These are phyloP conservation scores for Regulus satrapa DNA, from an alignment of 2,113 vertebrate genomes.

Conservation along the genomic window DNA sequence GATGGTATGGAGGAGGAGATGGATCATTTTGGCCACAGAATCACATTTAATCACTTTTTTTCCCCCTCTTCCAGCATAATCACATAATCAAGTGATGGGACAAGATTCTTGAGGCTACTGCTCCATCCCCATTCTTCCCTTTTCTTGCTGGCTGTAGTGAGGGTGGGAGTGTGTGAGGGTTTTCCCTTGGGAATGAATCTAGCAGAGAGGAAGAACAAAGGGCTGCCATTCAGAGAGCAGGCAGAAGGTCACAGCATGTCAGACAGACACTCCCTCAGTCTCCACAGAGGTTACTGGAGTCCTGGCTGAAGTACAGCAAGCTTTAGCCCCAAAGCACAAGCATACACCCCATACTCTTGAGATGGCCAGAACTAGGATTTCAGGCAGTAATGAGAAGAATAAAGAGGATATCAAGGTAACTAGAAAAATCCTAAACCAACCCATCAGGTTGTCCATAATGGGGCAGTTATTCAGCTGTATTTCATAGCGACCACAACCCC, in stretches of 20 bases:
- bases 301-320: not conserved
- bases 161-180: not conserved
- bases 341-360: not conserved
- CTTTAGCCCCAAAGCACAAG: not conserved
- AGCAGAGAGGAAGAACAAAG: not conserved
- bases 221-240: not conserved
- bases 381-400: not conserved
- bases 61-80: not conserved
- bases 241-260: not conserved
- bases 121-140: not conserved
- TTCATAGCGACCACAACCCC: not conserved
- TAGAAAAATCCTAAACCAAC: not conserved
- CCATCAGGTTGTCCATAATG: not conserved
- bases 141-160: not conserved
- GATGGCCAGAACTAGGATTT: not conserved
- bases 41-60: not conserved
- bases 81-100: not conserved
- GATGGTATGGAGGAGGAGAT: constrained; percentile 56
- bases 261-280: not conserved
- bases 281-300: not conserved
- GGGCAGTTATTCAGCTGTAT: not conserved
- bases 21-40: not conserved
- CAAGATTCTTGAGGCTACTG: not conserved
- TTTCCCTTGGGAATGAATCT: not conserved
- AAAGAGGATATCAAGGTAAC: not conserved